Conservation (phyloP, 2,797 vertebrate species). For the Gymnodraco acuticeps region DNA sequence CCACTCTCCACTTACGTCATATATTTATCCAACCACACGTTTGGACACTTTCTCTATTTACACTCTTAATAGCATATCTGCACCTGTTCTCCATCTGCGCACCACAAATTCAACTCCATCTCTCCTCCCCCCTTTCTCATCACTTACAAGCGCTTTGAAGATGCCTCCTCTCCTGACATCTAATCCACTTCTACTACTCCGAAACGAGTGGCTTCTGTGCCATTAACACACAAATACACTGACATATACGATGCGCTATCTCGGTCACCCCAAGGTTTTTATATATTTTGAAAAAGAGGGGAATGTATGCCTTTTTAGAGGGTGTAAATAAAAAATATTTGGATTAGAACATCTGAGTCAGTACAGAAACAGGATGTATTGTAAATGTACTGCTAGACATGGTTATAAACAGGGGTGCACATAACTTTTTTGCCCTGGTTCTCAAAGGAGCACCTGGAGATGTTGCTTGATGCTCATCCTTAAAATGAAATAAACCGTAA, state of each 20-base stretch:
- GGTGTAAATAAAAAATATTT: not conserved
- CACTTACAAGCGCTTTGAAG: conserved; percentile 47
- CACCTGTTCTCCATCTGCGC: not conserved
- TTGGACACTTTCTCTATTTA: not conserved
- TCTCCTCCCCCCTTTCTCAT: conserved; percentile 26
- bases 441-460: too few species aligned
- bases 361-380: not conserved
- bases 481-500: too few species aligned
- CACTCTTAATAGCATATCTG: not conserved
- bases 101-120: conserved; percentile 12
- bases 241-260: conserved; percentile 5
- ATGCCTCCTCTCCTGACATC: conserved; percentile 52
- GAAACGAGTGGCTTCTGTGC: conserved; percentile 18
- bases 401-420: too few species aligned
- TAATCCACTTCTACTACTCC: conserved; percentile 38
- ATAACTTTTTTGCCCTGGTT: too few species aligned
- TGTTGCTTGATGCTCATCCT: too few species aligned
- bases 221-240: conserved; percentile 3
- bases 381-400: not conserved
- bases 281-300: conserved; percentile 9
- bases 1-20: not conserved
- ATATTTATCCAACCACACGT: not conserved
- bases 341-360: not conserved
- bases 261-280: not conserved
- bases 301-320: conserved; percentile 17